Conservation (phyloP, 2,797 vertebrate genomes). For the Platyrinchus mystaceus region DNA sequence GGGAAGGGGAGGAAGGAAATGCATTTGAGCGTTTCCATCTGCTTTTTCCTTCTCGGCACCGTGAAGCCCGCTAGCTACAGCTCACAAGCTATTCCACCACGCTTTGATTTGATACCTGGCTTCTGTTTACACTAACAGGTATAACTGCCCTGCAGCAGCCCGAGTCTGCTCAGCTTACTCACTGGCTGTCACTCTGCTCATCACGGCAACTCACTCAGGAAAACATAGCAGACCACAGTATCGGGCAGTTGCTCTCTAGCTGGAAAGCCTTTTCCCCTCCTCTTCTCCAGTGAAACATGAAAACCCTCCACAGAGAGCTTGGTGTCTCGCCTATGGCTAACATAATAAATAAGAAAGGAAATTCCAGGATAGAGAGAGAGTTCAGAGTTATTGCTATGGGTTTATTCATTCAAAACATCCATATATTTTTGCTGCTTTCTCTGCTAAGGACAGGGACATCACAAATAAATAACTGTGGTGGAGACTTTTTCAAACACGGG, state of each 20-base stretch:
- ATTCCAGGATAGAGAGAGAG: not conserved
- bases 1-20: constrained; percentile 16
- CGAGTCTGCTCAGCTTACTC: not conserved
- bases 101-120: not conserved
- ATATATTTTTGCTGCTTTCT: not conserved
- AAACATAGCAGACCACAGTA: not conserved
- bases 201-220: not conserved
- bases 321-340: not conserved
- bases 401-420: not conserved
- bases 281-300: not conserved
- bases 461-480: not conserved
- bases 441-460: accelerated
- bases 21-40: constrained; percentile 32
- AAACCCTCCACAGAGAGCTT: not conserved
- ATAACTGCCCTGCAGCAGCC: not conserved
- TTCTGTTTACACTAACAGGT: not conserved
- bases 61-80: not conserved
- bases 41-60: not conserved
- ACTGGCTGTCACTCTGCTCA: not conserved
- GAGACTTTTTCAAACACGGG: not conserved
- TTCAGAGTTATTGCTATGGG: not conserved
- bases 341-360: not conserved
- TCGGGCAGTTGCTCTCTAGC: not conserved
- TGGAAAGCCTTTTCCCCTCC: not conserved
- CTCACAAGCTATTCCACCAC: not conserved